Conservation (phyloP, 2,113 vertebrate genomes). For the Ovis canadensis region DNA sequence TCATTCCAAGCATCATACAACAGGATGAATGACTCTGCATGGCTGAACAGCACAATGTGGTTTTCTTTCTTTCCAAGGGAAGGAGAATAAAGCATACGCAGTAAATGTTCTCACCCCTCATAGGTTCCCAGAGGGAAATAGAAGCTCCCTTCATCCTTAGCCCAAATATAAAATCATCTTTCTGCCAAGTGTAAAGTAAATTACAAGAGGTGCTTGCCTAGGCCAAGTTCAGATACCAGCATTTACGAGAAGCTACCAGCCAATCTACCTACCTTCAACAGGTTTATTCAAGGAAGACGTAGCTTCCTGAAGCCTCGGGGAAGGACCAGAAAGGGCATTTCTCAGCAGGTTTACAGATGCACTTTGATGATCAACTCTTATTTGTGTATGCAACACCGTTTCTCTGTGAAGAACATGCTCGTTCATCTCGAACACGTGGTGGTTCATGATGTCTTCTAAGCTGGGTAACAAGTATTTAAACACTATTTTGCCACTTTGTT, state of each 20-base stretch:
- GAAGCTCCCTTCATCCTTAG: not conserved
- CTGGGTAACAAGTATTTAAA: not conserved
- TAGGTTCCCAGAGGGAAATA: not conserved
- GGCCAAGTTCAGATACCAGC: not conserved
- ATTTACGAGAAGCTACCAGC: not conserved
- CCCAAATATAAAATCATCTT: not conserved
- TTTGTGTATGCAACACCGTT: not conserved
- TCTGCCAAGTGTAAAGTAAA: slow-evolving; percentile 12
- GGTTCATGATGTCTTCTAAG: not conserved
- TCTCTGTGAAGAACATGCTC: not conserved
- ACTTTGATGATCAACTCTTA: not conserved
- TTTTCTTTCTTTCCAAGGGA: not conserved
- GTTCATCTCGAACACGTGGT: not conserved
- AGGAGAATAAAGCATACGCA: not conserved
- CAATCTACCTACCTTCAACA: not conserved
- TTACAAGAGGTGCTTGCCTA: not conserved
- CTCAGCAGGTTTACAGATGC: not conserved
- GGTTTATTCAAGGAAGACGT: not conserved
- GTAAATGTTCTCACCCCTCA: not conserved
- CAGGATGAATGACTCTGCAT: not conserved
- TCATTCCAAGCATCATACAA: not conserved
- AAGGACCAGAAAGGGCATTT: not conserved
- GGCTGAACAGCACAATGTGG: not conserved
- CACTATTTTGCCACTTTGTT: not conserved
- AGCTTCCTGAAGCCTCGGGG: not conserved